These are phyloP conservation scores for Calliphora vicina DNA, from an alignment of 1,140 invertebrate species.

Conservation along the genomic window DNA sequence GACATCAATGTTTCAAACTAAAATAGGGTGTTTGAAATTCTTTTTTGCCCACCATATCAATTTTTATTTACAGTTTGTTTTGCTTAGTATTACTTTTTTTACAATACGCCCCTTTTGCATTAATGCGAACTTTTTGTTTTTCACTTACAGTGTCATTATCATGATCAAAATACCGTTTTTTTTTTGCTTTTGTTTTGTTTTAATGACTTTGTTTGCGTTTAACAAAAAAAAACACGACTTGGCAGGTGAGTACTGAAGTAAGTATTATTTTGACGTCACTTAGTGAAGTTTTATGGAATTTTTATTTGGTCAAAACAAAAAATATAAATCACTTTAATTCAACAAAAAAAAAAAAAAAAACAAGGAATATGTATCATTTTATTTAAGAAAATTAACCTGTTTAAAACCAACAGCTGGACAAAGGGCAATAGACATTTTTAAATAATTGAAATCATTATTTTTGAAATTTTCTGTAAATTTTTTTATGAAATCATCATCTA, in stretches of 20 bases:
- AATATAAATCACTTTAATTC: neutral
- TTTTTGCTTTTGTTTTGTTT: neutral
- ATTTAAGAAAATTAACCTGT: neutral
- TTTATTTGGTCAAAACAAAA: neutral
- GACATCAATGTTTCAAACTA: no score
- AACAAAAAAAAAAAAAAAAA: neutral
- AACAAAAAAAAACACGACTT: neutral
- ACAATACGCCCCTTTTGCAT: neutral
- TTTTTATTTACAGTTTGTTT: neutral
- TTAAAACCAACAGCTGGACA: no score
- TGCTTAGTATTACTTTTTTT: neutral
- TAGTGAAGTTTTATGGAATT: neutral
- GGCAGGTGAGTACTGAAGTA: neutral
- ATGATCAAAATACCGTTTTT: neutral
- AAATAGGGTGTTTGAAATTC: no score
- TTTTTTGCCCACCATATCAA: no score
- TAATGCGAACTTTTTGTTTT: neutral
- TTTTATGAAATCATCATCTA: neutral
- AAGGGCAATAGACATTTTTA: neutral
- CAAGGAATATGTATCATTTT: neutral
- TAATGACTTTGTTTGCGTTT: neutral
- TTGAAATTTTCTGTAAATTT: no score
- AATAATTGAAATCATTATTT: no score
- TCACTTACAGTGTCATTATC: neutral
- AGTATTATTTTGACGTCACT: neutral